Base-by-base conservation (phyloP, 1,140 invertebrate species). In the Sycobia sp. region DNA sequence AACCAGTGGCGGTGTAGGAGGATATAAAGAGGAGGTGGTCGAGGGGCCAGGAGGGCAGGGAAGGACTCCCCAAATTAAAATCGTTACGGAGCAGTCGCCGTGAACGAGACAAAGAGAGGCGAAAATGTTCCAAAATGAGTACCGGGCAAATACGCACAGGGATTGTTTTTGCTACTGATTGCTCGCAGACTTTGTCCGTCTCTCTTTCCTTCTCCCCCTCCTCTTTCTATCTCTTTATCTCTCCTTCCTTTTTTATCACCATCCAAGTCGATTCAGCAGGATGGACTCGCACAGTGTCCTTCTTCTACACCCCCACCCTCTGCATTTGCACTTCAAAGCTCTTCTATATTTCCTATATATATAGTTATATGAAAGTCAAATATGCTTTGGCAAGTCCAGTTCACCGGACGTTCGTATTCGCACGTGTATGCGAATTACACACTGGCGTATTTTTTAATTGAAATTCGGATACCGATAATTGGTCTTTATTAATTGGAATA, bases 161-260 rank as follows among this genome's bases (percentile, higher is more conserved):
- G 71, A 74, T 75, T 76, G 74, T 77, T 77, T 77, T 76, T 76
- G 66, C 68, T 74, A 65, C 71, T 75, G 73, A 77, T 77, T 75
- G 75, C 74, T 68, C 60, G 65, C 68, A 38, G 62, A 51, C 49
- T 51, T 61, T 36, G 22, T 16, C 29, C 11, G 9, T 43, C 41
- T 13, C 34, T 36, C 25, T 32, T n/a, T 32, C 23, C 71, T 68
- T 71, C 29, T n/a, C 27, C n/a, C 36, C 9, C 44, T 18, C 41
- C 38, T 39, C 9, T 50, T 61, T 50, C 43, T 50, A 39, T 36
- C 4, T 49, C 36, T 39, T 39, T 56, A 46, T 56, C 27, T 47
- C 41, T 41, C 10, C 27, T 53, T 13, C 41, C 25, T 56, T 54
- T 47, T 54, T 32, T 27, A 43, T 29, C 51, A 23, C 32, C 14